phyloP scores from a whole-genome alignment of 2,797 vertebrate genomes.

The Clamator glandarius region DNA sequence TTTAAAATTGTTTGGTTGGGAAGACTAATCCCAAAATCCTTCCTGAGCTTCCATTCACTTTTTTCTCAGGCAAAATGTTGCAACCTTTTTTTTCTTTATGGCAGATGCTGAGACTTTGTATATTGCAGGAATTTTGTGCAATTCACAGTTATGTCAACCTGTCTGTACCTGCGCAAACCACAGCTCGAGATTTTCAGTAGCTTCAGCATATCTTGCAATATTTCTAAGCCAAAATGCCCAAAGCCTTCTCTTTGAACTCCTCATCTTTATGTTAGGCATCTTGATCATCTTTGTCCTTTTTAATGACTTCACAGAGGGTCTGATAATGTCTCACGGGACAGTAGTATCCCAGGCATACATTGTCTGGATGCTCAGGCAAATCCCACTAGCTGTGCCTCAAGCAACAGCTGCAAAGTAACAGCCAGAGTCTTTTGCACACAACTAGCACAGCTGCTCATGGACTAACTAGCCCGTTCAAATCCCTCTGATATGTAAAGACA shows the following conservation, averaged over 20 bases:
- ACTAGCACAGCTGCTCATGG: accelerated
- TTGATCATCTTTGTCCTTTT: neutral
- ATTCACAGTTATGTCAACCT: neutral
- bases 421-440: neutral
- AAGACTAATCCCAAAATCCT: neutral
- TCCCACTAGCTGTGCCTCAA: neutral
- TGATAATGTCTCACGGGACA: neutral
- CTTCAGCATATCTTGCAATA: neutral
- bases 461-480: neutral
- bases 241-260: neutral
- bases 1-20: neutral
- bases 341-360: neutral
- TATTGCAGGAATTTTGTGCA: neutral
- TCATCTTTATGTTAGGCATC: neutral
- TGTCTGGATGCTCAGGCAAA: neutral
- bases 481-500: neutral
- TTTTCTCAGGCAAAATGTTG: neutral
- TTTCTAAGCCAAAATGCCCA: neutral
- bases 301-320: neutral
- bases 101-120: neutral
- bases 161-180: neutral
- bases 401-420: neutral
- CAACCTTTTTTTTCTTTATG: neutral
- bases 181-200: neutral
- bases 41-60: neutral